phyloP scores from a whole-genome alignment of 1,140 invertebrate genomes.

The Homarus americanus region DNA sequence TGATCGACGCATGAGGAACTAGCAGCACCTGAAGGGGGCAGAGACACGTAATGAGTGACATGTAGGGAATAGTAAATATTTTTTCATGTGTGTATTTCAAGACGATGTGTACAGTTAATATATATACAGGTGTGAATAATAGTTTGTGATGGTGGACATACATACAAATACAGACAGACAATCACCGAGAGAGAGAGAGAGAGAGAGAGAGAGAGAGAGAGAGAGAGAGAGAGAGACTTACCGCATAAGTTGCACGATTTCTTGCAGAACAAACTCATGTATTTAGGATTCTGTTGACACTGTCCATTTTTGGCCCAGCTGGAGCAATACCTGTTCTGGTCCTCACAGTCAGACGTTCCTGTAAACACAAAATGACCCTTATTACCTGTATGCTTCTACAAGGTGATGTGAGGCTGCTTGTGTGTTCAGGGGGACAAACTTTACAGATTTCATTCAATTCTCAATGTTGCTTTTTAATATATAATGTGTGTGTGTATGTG shows the following conservation, averaged over 20 bases:
- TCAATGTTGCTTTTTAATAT: background rate
- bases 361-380: background rate
- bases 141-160: too few relatives aligned
- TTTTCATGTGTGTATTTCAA: too few relatives aligned
- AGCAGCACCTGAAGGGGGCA: too few relatives aligned
- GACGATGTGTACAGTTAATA: too few relatives aligned
- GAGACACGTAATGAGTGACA: too few relatives aligned
- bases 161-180: too few relatives aligned
- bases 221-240: too few relatives aligned
- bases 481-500: background rate
- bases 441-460: background rate
- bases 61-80: too few relatives aligned
- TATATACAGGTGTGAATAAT: too few relatives aligned
- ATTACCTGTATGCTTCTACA: background rate
- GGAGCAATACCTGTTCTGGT: constrained; percentile 24
- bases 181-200: too few relatives aligned
- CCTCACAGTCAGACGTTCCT: background rate
- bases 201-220: too few relatives aligned
- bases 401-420: background rate
- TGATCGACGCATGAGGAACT: constrained; percentile 75
- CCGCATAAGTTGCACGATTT: constrained; percentile 42
- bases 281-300: constrained; percentile 37
- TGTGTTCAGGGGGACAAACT: background rate
- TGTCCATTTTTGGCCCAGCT: constrained; percentile 45
- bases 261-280: constrained; percentile 35